phyloP scores from a whole-genome alignment of 1,140 invertebrate species.

The Palaemon carinicauda region DNA sequence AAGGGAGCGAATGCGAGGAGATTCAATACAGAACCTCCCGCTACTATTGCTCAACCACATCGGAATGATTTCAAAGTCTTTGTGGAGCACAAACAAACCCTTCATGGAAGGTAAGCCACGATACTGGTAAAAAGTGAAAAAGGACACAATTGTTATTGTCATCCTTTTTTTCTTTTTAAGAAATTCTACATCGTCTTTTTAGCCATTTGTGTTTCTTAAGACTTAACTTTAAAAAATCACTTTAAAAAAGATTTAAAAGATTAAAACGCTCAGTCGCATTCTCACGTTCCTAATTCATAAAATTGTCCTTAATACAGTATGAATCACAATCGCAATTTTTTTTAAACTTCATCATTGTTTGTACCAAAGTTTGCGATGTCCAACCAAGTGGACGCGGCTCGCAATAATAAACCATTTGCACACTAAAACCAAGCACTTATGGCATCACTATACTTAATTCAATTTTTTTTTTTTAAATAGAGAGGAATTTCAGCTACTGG shows the following conservation, averaged over 20 bases:
- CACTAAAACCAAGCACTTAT: slow-evolving; percentile 45
- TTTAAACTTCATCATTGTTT: too few species aligned
- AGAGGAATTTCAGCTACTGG: too few species aligned
- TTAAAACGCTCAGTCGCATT: too few species aligned
- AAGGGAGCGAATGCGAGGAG: too few species aligned
- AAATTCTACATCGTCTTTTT: background rate
- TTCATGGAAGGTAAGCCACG: slow-evolving; percentile 48
- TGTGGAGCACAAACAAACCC: slow-evolving; percentile 28
- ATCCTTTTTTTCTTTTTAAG: background rate
- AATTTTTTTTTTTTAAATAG: too few species aligned
- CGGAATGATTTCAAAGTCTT: background rate
- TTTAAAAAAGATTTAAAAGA: too few species aligned
- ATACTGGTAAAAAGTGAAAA: background rate
- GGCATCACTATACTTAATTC: slow-evolving; percentile 35
- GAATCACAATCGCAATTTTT: too few species aligned
- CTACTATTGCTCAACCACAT: background rate
- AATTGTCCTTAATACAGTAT: too few species aligned
- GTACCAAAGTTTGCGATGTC: too few species aligned
- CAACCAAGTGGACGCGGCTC: background rate
- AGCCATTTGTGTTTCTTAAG: background rate
- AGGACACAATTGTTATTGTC: background rate
- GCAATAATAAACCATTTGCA: slow-evolving; percentile 15
- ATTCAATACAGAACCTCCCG: background rate
- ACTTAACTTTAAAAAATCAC: background rate
- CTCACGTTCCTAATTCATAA: too few species aligned